These are phyloP conservation scores for Nematolebias whitei DNA, from an alignment of 2,113 vertebrate genomes.

Conservation along the genomic window DNA sequence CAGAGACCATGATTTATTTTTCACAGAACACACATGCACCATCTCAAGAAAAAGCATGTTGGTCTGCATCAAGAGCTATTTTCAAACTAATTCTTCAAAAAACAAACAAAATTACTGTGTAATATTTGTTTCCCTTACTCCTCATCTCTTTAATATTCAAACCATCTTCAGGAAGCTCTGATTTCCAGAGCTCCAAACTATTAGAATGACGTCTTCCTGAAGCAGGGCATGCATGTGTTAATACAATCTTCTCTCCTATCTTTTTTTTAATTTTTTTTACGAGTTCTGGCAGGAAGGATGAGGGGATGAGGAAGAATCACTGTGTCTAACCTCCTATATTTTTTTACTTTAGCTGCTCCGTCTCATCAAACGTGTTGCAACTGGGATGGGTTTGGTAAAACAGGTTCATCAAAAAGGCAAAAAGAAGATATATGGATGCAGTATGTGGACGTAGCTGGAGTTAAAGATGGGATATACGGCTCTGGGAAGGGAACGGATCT, in stretches of 20 bases:
- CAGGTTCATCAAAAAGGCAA: no score
- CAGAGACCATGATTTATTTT: no score
- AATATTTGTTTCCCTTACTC: conserved; percentile 13
- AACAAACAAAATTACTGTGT: conserved; percentile 32
- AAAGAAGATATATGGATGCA: no score
- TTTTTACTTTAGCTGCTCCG: conserved; percentile 26
- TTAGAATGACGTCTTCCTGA: conserved; percentile 73
- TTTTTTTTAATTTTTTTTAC: conserved; percentile 70
- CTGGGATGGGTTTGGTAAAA: neutral
- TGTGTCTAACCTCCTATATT: conserved; percentile 33
- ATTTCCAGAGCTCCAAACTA: conserved; percentile 36
- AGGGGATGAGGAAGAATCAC: conserved; percentile 25
- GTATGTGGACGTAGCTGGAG: no score
- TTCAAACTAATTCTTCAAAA: conserved; percentile 53
- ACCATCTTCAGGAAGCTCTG: conserved; percentile 42
- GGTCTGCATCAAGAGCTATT: conserved; percentile 12
- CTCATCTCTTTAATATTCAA: conserved; percentile 35
- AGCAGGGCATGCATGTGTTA: conserved; percentile 70
- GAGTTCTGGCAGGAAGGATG: conserved; percentile 67
- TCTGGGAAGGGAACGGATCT: no score
- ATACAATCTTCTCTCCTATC: conserved; percentile 61
- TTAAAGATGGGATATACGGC: no score
- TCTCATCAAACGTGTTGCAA: conserved; percentile 24
- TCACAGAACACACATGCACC: conserved; percentile 3
- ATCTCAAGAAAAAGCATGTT: neutral